Evolutionary conservation across 2,113 vertebrate genomes (phyloP).

Genomic region (Vireo altiloquus): DNA sequence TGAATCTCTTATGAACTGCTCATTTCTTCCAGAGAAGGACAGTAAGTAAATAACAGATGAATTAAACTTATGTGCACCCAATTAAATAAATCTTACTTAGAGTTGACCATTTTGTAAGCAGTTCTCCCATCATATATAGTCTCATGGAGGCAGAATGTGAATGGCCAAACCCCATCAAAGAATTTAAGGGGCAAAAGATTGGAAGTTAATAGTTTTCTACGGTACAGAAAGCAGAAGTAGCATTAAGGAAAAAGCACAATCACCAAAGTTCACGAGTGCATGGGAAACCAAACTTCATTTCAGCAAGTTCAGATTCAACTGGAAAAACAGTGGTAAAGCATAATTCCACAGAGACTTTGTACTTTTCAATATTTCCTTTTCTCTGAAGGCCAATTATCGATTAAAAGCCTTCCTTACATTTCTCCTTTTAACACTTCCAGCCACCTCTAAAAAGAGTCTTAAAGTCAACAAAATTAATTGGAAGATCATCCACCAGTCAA

Average conservation of each 20-base stretch:
- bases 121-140: neutral
- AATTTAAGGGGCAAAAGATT: neutral
- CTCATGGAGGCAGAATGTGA: neutral
- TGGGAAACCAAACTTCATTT: neutral
- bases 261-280: neutral
- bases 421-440: neutral
- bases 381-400: neutral
- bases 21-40: neutral
- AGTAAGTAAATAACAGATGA: neutral
- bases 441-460: neutral
- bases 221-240: neutral
- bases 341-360: neutral
- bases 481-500: neutral
- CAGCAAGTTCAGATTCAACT: neutral
- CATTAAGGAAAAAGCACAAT: neutral
- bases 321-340: neutral
- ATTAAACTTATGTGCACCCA: neutral
- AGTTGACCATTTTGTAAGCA: neutral
- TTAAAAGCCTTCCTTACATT: neutral
- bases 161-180: neutral
- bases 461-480: neutral
- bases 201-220: neutral
- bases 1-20: neutral
- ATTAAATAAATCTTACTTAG: neutral
- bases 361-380: neutral